Conservation (phyloP, 2,797 vertebrate genomes). For the Rhinophrynus dorsalis region DNA sequence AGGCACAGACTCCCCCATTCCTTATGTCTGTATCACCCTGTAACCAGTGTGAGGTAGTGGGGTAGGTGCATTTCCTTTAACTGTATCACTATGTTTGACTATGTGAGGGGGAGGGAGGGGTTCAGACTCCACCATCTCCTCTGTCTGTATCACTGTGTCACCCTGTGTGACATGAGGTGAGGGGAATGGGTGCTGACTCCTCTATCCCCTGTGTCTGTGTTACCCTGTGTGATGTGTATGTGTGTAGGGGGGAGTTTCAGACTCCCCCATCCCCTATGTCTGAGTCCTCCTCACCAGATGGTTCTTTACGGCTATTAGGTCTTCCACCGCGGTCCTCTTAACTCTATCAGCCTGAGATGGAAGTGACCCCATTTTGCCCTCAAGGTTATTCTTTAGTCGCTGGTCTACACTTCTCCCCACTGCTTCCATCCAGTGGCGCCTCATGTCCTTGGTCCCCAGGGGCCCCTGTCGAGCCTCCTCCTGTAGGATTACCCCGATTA, state of each 20-base stretch:
- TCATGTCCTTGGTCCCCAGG: slow-evolving; percentile 60
- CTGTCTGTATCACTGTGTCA: no score
- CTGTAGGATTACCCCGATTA: slow-evolving; percentile 84
- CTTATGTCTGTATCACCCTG: no score
- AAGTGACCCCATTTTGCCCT: slow-evolving; percentile 59
- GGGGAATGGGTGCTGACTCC: no score
- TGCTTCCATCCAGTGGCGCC: slow-evolving; percentile 74
- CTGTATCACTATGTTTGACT: no score
- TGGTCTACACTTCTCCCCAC: slow-evolving; percentile 69
- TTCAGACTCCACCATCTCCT: not conserved
- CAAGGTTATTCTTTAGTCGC: slow-evolving; percentile 66
- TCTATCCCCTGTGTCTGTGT: no score
- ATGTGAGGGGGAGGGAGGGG: no score
- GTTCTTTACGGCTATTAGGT: slow-evolving; percentile 75
- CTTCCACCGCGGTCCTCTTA: slow-evolving; percentile 78
- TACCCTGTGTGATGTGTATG: no score
- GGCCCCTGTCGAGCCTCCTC: slow-evolving; percentile 69
- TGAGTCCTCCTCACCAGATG: slow-evolving; percentile 68
- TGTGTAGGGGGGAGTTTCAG: no score
- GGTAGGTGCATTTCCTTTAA: no score
- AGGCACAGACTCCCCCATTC: no score
- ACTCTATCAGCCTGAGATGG: slow-evolving; percentile 67
- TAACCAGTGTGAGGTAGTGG: no score
- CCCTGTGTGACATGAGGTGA: not conserved
- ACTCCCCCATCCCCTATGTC: no score